Evolutionary conservation across 2,797 vertebrate genomes (phyloP), one percentile per base, ranked within the genome.

Genomic region (Echeneis naucrates): DNA sequence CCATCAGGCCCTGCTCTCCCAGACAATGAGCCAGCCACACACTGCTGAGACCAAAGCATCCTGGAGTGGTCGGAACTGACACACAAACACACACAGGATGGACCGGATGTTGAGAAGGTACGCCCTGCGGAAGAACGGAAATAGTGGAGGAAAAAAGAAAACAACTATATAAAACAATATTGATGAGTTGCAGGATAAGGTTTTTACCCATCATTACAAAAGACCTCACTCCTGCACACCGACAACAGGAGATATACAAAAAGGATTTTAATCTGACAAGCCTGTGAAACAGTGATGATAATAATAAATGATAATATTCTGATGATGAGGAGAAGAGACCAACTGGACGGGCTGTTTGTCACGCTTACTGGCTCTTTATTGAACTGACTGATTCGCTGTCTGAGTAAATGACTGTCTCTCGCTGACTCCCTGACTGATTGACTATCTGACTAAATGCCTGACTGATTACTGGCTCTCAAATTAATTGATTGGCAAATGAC

Each of bases 1-100:
- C 88, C 64, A 83, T 93, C 93, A 84, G 84, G 90, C 91, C 87
- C 84, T 92, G 82, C 88, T 91, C 89, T 93, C 91, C 84, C 81
- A 83, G 88, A 87, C 91, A 86, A 89, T 94, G 94, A 95, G 87
- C 94, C 74, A 84, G 57, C 38, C 23, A 63, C 38, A 62, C 58
- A 75, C 69, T 78, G 59, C 35, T 68, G 61, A 70, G 74, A 77
- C 57, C 68, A 77, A 66, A 68, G 78, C 68, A 77, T 82, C 53
- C 68, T 80, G 64, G 66, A 74, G 59, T 53, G 27, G 52, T 50
- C 60, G 60, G 55, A 45, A 59, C 62, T 75, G 44, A 81, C 74
- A 77, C 45, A 67, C 60, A 57, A 48, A 63, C 26, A 63, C 53
- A 64, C 55, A 84, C 68, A 21, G 75, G 81, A 86, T 85, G 83